phyloP scores from a whole-genome alignment of 2,113 vertebrate species.

The Notothenia coriiceps region DNA sequence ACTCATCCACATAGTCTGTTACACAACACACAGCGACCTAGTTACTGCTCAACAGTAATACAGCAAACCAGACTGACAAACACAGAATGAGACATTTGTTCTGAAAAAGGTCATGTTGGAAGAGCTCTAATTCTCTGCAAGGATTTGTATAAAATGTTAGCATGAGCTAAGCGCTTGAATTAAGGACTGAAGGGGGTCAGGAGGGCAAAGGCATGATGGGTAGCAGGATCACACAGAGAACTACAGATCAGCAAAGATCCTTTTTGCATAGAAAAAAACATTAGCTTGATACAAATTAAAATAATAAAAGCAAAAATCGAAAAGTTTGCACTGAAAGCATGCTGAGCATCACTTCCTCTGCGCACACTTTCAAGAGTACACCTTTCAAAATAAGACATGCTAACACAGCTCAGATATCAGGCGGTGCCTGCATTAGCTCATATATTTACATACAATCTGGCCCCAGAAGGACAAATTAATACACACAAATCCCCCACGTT shows the following conservation, averaged over 20 bases:
- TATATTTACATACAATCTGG: slow-evolving; percentile 25
- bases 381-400: slow-evolving; percentile 30
- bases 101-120: slow-evolving; percentile 39
- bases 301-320: neutral
- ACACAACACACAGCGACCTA: slow-evolving; percentile 79
- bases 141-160: slow-evolving; percentile 5
- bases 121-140: neutral
- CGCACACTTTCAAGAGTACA: neutral
- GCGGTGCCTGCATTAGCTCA: neutral
- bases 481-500: neutral
- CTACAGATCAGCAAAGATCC: neutral
- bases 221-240: neutral
- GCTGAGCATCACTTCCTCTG: slow-evolving; percentile 19
- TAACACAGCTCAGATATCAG: neutral
- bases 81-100: slow-evolving; percentile 35
- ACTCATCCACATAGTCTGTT: slow-evolving; percentile 68
- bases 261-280: neutral
- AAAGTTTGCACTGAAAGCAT: neutral
- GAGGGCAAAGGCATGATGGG: slow-evolving; percentile 22
- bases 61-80: slow-evolving; percentile 38
- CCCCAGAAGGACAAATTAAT: neutral
- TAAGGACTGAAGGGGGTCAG: neutral
- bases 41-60: slow-evolving; percentile 56
- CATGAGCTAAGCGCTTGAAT: neutral
- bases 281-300: neutral